Percentiles rank a stretch among this genome's conserved stretches.
phyloP scores from a whole-genome alignment of 2,113 vertebrate species.

The Rhinichthys klamathensis region DNA sequence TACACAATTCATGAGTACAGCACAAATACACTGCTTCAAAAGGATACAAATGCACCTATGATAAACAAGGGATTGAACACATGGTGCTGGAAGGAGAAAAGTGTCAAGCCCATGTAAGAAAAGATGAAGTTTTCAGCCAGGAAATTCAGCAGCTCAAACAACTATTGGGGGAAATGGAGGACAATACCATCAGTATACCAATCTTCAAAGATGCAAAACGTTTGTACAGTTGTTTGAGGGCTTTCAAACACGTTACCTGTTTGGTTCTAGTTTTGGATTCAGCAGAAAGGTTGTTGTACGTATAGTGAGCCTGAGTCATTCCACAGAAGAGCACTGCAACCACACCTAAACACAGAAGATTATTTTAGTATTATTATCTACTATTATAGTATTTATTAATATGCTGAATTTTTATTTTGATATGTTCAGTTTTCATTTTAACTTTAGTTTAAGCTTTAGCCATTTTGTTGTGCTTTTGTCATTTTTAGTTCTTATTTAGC shows the following conservation, averaged over 20 bases:
- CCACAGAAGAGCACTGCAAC: slow-evolving; percentile 97
- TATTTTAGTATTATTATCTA: neutral
- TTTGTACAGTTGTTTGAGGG: too few species aligned
- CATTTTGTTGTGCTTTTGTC: too few species aligned
- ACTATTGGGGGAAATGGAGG: slow-evolving; percentile 72
- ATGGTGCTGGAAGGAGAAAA: slow-evolving; percentile 97
- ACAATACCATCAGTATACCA: neutral
- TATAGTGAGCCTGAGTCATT: slow-evolving; percentile 97
- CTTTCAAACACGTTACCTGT: slow-evolving; percentile 78
- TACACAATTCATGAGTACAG: slow-evolving; percentile 15
- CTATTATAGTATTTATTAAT: neutral
- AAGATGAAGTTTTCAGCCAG: slow-evolving; percentile 99
- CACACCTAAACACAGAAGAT: slow-evolving; percentile 78
- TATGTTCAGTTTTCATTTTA: neutral
- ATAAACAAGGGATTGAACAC: slow-evolving; percentile 94
- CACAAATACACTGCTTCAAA: neutral
- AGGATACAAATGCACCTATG: slow-evolving; percentile 96
- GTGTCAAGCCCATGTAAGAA: slow-evolving; percentile 96
- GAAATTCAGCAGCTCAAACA: slow-evolving; percentile 98
- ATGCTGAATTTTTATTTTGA: neutral
- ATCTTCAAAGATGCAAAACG: too few species aligned
- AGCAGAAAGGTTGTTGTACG: slow-evolving; percentile 94
- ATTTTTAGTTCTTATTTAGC: too few species aligned
- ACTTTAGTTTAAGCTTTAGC: neutral
- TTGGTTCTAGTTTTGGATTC: slow-evolving; percentile 95